Conservation (phyloP, 2,797 vertebrate species). For the Artibeus jamaicensis region DNA sequence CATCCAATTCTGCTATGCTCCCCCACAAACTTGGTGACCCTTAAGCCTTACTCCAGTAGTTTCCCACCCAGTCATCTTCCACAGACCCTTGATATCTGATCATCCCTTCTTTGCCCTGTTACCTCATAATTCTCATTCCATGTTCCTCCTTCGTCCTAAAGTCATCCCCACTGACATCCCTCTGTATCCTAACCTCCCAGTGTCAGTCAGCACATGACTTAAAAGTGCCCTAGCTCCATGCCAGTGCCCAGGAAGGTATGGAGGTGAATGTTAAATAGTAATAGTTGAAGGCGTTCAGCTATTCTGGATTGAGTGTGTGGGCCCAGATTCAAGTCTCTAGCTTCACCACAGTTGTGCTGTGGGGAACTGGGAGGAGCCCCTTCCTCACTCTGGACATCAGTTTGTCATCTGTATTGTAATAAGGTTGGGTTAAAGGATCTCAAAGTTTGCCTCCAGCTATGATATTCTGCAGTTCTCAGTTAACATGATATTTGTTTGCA, state of each 20-base stretch:
- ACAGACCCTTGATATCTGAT: neutral
- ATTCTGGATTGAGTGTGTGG: neutral
- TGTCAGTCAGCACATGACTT: slow-evolving; percentile 36
- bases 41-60: neutral
- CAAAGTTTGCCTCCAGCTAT: slow-evolving; percentile 24
- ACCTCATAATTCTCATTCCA: neutral
- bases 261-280: slow-evolving; percentile 9
- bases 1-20: neutral
- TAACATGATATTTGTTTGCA: slow-evolving; percentile 18
- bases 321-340: neutral
- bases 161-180: neutral
- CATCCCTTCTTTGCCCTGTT: neutral
- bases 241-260: neutral
- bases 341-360: neutral
- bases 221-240: neutral
- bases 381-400: neutral
- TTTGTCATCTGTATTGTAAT: neutral
- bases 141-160: neutral
- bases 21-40: neutral
- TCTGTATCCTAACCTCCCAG: neutral
- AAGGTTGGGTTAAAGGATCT: neutral
- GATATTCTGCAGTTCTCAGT: neutral
- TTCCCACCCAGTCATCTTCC: neutral
- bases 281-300: neutral
- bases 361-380: neutral